These are phyloP conservation scores for Heterochromis multidens DNA, from an alignment of 2,113 vertebrate genomes.

Conservation along the genomic window DNA sequence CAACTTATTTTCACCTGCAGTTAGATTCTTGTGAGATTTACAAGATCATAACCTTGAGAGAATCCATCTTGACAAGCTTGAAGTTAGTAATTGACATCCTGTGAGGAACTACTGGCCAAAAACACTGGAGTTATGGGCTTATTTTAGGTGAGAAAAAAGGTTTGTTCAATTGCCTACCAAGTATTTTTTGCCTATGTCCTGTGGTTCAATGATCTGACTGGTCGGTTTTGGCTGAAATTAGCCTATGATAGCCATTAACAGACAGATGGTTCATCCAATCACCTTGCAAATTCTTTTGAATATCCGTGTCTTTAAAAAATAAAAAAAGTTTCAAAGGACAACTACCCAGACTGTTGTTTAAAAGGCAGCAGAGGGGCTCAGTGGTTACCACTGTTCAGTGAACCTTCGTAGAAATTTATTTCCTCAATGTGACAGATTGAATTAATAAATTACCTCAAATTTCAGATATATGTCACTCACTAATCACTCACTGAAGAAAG, in stretches of 20 bases:
- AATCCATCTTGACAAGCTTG: not conserved
- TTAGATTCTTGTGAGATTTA: not conserved
- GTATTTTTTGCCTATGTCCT: not conserved
- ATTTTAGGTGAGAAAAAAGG: not conserved
- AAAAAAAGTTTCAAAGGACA: not conserved
- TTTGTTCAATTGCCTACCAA: not conserved
- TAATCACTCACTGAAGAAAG: too few relatives aligned
- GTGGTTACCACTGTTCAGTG: too few relatives aligned
- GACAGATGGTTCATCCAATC: not conserved
- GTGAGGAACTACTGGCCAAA: not conserved
- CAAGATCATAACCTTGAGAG: not conserved
- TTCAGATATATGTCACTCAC: too few relatives aligned
- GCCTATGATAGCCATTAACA: not conserved
- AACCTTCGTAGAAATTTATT: too few relatives aligned
- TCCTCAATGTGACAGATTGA: not conserved
- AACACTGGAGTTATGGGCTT: not conserved
- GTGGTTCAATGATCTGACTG: not conserved
- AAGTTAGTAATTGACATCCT: not conserved
- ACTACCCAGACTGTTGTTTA: not conserved
- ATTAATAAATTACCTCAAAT: not conserved
- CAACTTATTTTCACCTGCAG: not conserved
- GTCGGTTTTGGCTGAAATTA: rapidly evolving
- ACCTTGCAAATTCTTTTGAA: not conserved
- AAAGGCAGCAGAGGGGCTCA: not conserved
- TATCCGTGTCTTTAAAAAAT: not conserved